Evolutionary conservation across 2,797 vertebrate species (phyloP).

Genomic region (Tamandua tetradactyla): DNA sequence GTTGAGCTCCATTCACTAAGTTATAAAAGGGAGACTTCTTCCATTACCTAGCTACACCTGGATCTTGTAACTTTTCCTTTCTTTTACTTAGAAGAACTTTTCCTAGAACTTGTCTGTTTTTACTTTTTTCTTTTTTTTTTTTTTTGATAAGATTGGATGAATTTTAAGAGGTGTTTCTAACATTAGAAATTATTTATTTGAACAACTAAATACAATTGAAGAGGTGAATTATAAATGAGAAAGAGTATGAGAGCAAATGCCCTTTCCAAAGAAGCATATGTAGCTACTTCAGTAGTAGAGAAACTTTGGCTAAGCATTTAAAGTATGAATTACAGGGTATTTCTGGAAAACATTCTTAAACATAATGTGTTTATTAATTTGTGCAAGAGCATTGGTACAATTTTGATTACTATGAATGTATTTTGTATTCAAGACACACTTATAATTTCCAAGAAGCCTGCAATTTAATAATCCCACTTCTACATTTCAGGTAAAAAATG

Average conservation of each 20-base stretch:
- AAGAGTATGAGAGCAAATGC: background rate
- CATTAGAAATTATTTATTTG: background rate
- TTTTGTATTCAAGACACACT: background rate
- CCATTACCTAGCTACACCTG: background rate
- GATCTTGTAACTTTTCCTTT: background rate
- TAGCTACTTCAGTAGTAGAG: background rate
- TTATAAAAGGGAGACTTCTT: background rate
- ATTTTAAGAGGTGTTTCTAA: slow-evolving; percentile 20
- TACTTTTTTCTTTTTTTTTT: slow-evolving; percentile 9
- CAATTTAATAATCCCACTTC: background rate
- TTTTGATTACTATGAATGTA: background rate
- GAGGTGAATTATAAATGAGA: background rate
- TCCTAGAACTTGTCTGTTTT: no score
- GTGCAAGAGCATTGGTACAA: background rate
- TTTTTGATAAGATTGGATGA: background rate
- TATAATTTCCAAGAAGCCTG: background rate
- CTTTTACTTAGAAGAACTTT: background rate
- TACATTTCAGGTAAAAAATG: background rate
- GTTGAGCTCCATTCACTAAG: background rate
- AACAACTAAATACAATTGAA: background rate
- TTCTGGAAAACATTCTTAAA: slow-evolving; percentile 14
- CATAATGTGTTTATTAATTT: background rate
- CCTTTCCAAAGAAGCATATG: slow-evolving; percentile 5
- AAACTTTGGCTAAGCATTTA: background rate
- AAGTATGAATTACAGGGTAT: background rate